These are phyloP conservation scores for Hydrotaea cyrtoneurina DNA, from an alignment of 2,888 invertebrate species.

Conservation along the genomic window DNA sequence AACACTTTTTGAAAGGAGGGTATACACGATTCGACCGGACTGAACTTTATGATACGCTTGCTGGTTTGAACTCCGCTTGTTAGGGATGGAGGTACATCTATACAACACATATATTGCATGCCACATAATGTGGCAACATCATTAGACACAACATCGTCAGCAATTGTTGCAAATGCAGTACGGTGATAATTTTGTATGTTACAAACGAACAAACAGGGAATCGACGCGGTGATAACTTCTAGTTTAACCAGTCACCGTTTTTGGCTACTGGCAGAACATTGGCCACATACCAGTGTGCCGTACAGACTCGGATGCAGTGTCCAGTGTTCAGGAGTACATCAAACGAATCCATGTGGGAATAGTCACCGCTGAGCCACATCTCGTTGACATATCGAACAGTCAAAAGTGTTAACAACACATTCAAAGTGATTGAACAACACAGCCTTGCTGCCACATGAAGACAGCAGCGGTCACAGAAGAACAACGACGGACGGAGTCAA, in stretches of 20 bases:
- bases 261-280: constrained; percentile 39
- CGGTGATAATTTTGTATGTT: constrained; percentile 25
- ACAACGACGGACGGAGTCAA: not conserved
- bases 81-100: too few relatives aligned
- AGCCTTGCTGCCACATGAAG: not conserved
- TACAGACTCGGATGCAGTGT: not conserved
- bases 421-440: constrained; percentile 41
- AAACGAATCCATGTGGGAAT: constrained; percentile 39
- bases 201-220: not conserved
- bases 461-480: constrained; percentile 3
- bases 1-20: too few relatives aligned
- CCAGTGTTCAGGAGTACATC: constrained; percentile 35
- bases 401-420: constrained; percentile 43
- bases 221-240: constrained; percentile 20
- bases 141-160: constrained; percentile 15
- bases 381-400: constrained; percentile 43
- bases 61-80: not conserved
- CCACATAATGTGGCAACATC: constrained; percentile 29
- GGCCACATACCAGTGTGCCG: not conserved
- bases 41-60: too few relatives aligned
- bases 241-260: constrained; percentile 32
- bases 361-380: constrained; percentile 36
- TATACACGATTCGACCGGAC: too few relatives aligned
- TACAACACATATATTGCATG: not conserved
- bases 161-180: constrained; percentile 18